Conservation (phyloP, 2,113 vertebrate genomes). For the Archocentrus centrarchus region DNA sequence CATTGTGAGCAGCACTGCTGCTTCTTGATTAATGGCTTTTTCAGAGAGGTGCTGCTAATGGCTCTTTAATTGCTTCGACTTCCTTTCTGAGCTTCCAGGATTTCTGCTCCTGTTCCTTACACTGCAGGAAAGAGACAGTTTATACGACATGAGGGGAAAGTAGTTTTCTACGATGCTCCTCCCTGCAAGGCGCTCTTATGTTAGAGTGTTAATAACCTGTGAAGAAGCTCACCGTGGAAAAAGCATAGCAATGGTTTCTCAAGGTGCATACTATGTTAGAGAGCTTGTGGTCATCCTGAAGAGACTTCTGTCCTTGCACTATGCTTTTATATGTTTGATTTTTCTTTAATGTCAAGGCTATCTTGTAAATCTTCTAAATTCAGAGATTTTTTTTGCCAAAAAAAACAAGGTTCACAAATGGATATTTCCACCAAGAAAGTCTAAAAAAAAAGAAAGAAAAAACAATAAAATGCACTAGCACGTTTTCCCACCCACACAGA, state of each 20-base stretch:
- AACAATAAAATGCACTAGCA: neutral
- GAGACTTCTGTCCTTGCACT: neutral
- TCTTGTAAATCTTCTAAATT: conserved; percentile 1
- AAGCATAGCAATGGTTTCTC: conserved; percentile 12
- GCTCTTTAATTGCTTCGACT: conserved; percentile 79
- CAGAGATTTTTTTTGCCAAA: neutral
- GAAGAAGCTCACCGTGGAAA: conserved; percentile 9
- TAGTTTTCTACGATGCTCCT: neutral
- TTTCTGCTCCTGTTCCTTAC: conserved; percentile 42
- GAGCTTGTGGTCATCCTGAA: conserved; percentile 18
- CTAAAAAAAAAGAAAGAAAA: neutral
- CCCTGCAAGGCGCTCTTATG: conserved; percentile 22
- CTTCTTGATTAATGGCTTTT: conserved; percentile 79
- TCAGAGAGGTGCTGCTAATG: conserved; percentile 78
- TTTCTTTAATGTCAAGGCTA: neutral
- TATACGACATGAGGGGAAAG: conserved; percentile 15
- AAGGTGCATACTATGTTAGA: neutral
- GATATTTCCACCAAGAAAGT: neutral
- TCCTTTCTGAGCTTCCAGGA: conserved; percentile 60
- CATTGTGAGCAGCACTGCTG: conserved; percentile 60
- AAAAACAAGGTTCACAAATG: neutral
- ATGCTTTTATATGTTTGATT: neutral
- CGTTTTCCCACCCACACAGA: neutral
- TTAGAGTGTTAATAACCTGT: conserved; percentile 35
- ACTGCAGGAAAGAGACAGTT: conserved; percentile 35